Evolutionary conservation across 2,888 invertebrate genomes (phyloP).

Genomic region (Sycophila texana): DNA sequence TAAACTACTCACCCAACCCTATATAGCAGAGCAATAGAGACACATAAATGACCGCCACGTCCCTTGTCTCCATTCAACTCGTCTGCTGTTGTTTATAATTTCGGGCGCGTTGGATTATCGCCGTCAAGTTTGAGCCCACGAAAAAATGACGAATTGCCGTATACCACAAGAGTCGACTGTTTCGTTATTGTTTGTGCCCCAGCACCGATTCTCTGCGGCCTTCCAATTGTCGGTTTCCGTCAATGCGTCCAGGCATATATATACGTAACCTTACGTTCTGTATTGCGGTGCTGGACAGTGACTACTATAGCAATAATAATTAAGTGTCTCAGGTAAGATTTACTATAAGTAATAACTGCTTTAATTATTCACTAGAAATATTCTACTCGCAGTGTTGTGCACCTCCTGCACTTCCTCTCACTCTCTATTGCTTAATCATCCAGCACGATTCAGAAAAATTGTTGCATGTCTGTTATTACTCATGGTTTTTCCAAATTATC

Average conservation of each 20-base stretch:
- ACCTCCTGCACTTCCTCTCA: background rate
- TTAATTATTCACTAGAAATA: background rate
- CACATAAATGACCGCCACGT: constrained; percentile 39
- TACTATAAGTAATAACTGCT: background rate
- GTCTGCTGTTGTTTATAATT: constrained; percentile 50
- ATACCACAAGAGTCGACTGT: background rate
- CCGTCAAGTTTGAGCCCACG: constrained; percentile 1
- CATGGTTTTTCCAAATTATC: too few species aligned
- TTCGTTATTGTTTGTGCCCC: constrained; percentile 8
- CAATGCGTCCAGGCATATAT: constrained; percentile 22
- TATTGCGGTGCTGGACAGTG: constrained; percentile 12
- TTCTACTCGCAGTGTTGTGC: background rate
- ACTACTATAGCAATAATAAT: constrained; percentile 24
- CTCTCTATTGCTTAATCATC: too few species aligned
- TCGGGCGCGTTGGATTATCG: constrained; percentile 12
- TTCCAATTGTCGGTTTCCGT: constrained; percentile 25
- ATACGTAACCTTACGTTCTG: constrained; percentile 49
- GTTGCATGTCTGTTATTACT: too few species aligned
- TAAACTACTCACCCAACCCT: background rate
- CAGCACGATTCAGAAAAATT: too few species aligned
- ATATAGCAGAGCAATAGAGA: background rate
- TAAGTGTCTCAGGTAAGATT: constrained; percentile 34
- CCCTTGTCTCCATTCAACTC: constrained; percentile 28
- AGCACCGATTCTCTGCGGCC: constrained; percentile 15
- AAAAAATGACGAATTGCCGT: constrained; percentile 41